Conservation (phyloP, 2,888 invertebrate genomes). For the Gandaritis pyraliata region DNA sequence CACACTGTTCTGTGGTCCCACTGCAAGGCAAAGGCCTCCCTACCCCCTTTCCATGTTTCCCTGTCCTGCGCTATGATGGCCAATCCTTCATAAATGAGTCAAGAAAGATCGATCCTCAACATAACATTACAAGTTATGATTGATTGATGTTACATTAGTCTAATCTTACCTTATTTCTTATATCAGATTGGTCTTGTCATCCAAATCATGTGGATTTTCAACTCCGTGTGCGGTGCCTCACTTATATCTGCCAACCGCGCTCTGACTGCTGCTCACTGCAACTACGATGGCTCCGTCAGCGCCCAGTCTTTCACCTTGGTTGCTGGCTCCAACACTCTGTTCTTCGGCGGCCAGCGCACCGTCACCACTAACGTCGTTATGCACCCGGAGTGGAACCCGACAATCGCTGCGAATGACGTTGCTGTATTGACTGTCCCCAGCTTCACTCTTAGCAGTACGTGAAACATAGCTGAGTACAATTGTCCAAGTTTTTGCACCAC, state of each 20-base stretch:
- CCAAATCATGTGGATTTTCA: slow-evolving; percentile 48
- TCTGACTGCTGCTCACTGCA: slow-evolving; percentile 63
- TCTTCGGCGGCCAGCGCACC: slow-evolving; percentile 55
- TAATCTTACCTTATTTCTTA: too few relatives aligned
- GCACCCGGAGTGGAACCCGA: slow-evolving; percentile 55
- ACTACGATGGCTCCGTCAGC: slow-evolving; percentile 48
- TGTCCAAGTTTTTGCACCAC: too few relatives aligned
- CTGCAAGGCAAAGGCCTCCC: too few relatives aligned
- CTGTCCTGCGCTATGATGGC: too few relatives aligned
- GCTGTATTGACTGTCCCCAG: slow-evolving; percentile 48
- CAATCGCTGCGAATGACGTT: slow-evolving; percentile 53
- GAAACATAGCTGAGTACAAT: not conserved
- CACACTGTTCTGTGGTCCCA: too few relatives aligned
- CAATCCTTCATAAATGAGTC: too few relatives aligned
- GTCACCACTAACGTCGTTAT: slow-evolving; percentile 45
- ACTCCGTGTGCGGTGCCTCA: slow-evolving; percentile 61
- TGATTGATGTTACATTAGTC: too few relatives aligned
- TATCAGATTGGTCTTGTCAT: slow-evolving; percentile 61
- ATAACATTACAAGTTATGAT: too few relatives aligned
- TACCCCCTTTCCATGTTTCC: too few relatives aligned
- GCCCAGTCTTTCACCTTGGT: slow-evolving; percentile 56
- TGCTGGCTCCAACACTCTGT: slow-evolving; percentile 59
- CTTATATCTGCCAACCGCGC: slow-evolving; percentile 48
- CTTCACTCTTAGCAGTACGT: not conserved
- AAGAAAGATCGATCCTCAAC: too few relatives aligned